These are phyloP conservation scores for Byasa hedistus DNA, from an alignment of 2,888 invertebrate species.

Conservation along the genomic window DNA sequence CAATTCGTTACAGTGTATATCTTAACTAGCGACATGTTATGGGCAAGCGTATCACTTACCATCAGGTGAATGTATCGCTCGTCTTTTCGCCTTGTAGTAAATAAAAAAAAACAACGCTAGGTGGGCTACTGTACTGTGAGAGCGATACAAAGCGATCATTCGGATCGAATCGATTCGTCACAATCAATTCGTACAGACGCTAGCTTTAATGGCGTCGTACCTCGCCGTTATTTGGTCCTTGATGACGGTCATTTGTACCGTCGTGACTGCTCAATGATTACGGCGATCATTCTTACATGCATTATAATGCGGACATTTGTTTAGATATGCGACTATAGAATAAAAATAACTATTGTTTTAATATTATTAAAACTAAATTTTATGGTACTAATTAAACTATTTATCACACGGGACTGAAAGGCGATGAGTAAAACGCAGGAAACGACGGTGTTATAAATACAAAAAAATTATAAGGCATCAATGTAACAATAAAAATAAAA, in stretches of 20 bases:
- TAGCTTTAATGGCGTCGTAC: conserved; percentile 6
- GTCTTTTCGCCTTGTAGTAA: too few species aligned
- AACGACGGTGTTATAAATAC: too few species aligned
- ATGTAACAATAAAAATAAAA: conserved; percentile 33
- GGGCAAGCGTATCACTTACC: too few species aligned
- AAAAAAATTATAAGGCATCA: background rate
- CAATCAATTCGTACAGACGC: conserved; percentile 13
- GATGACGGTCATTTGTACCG: conserved; percentile 7
- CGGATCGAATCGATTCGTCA: conserved; percentile 17
- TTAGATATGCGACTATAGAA: too few species aligned
- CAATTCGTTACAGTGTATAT: too few species aligned
- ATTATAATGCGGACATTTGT: conserved; percentile 5
- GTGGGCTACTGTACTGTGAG: conserved; percentile 6
- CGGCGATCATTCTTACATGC: conserved; percentile 3
- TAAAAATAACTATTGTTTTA: too few species aligned
- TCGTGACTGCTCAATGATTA: conserved; percentile 17
- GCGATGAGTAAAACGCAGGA: too few species aligned
- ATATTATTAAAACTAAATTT: too few species aligned
- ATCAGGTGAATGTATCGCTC: too few species aligned
- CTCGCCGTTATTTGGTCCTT: conserved; percentile 5
- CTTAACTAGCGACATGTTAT: too few species aligned
- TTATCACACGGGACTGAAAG: too few species aligned
- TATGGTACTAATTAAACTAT: too few species aligned
- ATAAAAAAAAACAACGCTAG: background rate
- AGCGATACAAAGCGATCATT: conserved; percentile 13